Evolutionary conservation across 2,113 vertebrate species (phyloP), one percentile per base, ranked within the genome.

Genomic region (Calypte anna): DNA sequence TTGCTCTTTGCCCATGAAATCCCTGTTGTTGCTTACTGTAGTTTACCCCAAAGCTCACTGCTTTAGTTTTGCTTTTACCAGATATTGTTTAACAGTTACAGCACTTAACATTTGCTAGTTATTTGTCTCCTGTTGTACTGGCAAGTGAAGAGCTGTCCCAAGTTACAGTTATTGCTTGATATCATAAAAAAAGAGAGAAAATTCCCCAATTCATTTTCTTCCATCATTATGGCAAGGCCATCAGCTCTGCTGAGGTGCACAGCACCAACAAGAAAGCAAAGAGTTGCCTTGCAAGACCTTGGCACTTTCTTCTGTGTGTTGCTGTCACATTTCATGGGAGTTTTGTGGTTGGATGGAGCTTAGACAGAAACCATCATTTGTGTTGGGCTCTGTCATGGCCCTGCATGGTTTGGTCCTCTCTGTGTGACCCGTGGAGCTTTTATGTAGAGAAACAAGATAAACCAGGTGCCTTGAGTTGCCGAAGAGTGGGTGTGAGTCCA

Each of bases 181-280:
- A 89, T 73, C 79, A 75, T 51, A 84, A 89, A 76, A 76, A 69
- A 31, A 77, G 16, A 33, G 25, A 58, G 12, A 40, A 61, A 84
- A 31, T 9, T 9, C 53, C 25, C 12, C 30, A 81, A 72, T n/a
- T 91, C 59, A 76, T 93, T 93, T 75, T 92, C 61, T 58, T 90
- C 53, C 62, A 55, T 90, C 68, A 12, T 84, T 88, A 91, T 59
- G 91, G 89, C 77, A 94, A 94, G 51, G 57, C 79, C 86, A 89
- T 83, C 43, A 61, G 81, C 81, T 94, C 70, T 88, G 58, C 30
- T 88, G 72, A 38, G 21, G 9, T 58, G 46, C 64, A 92, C 91
- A 96, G 66, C 21, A 36, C 15, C 77, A 88, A 96, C 8, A 97
- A 90, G 13, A 59, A 89, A 86, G 53, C 7, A 21, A 84, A 51